Base-by-base conservation (phyloP, 2,113 vertebrate species). In the Triplophysa siluroides region DNA sequence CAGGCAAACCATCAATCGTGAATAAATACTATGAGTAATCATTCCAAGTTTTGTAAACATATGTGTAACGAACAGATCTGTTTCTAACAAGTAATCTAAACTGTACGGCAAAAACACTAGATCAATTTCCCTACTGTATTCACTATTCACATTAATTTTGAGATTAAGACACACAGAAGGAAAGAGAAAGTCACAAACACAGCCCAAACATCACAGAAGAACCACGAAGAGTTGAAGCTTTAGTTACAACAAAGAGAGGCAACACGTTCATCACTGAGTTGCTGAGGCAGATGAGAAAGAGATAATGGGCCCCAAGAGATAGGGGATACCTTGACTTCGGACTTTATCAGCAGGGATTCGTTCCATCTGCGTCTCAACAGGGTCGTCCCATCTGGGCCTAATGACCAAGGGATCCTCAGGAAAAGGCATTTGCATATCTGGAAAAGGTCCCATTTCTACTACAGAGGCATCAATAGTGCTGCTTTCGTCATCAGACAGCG, bases 291-390 rank as follows among this genome's bases (percentile, higher is more conserved):
- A 91, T 76, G 83, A 94, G 88, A 95, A 91, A 94, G 85, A 94
- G 91, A 95, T 93, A 94, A 92, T 87, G 89, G 82, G 92, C 93
- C 93, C 93, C 95, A 93, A 93, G 88, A 91, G 92, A 91, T 93
- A 91, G 91, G 94, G 95, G 96, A 95, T 99, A 99, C 98, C 98
- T 98, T 97, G 95, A 95, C 92, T 91, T 93, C 79, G 94, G 90
- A 94, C 95, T 95, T 94, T 97, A 91, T 98, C 96, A 75, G 96
- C 96, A 90, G 95, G 95, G 91, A 98, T 98, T 94, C 95, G 96
- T 91, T 97, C 95, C 95, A 98, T 98, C 95, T 97, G 96, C 94
- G 96, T 99, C 95, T 98, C 96, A 95, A 97, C 92, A 88, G 97
- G 95, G 91, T 98, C 95, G 88, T 98, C 96, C 96, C 96, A 97